Base-by-base conservation (phyloP, 2,113 vertebrate species). In the Indicator maculatus region DNA sequence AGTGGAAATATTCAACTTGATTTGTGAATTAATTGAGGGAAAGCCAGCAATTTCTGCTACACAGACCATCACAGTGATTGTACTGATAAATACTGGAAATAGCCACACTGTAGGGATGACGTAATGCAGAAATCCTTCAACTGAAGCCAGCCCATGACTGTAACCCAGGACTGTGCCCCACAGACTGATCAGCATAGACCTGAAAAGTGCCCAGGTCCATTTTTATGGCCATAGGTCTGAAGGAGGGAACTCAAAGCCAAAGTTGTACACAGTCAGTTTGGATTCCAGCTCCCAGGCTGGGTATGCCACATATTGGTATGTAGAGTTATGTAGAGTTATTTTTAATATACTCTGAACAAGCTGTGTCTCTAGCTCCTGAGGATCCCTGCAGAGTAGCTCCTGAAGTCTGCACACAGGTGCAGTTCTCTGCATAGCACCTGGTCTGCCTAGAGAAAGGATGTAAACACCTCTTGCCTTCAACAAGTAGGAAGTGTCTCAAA, bases 401-500 rank as follows among this genome's bases (percentile, higher is more conserved):
- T 71, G 63, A 30, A 5, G 18, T 41, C 19, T 36, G n/a, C 44
- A n/a, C 31, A 27, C 8, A 78, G 47, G 58, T 76, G 63, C 61
- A 15, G 31, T 3, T 27, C 56, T 81, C 47, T 60, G 45, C 2
- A 1, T 2, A 47, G 60, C 85, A 91, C 79, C 90, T 74, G 64
- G 87, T 67, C 60, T 93, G 82, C 41, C 52, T 72, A 38, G 36
- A 91, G 83, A 95, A 86, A 88, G 85, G 88, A 84, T 69, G 77
- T 90, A 72, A 95, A 93, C 71, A 77, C 45, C 30, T 93, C 65
- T 81, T 90, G 73, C 47, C 79, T 78, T 76, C 61, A 90, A 45
- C 53, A 59, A 91, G 50, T 94, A 91, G 93, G 83, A 97, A 96
- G 82, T 77, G 71, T 91, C 83, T 86, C 56, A 84, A 84, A 93